These are phyloP conservation scores for Caenorhabditis panamensis DNA, from an alignment of 2,888 invertebrate genomes.

Conservation along the genomic window DNA sequence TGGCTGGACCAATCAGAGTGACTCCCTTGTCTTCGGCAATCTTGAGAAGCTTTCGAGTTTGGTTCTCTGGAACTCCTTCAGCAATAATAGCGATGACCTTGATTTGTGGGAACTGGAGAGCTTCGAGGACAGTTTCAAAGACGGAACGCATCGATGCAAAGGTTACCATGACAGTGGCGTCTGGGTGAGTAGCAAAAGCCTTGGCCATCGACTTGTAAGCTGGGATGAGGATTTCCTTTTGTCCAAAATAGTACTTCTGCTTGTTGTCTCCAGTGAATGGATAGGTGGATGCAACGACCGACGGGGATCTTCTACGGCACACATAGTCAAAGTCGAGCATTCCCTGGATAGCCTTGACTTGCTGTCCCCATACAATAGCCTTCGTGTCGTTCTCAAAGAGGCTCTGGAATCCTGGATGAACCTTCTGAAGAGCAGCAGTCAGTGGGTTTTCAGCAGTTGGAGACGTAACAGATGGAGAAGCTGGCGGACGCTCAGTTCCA, in stretches of 20 bases:
- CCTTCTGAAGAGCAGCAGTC: not conserved
- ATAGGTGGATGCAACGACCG: slow-evolving; percentile 94
- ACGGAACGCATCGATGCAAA: slow-evolving; percentile 98
- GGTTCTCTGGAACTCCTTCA: slow-evolving; percentile 98
- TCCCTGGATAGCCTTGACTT: slow-evolving; percentile 94
- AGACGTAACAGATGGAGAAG: slow-evolving; percentile 32
- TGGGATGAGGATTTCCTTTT: slow-evolving; percentile 85
- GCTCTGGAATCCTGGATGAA: slow-evolving; percentile 19
- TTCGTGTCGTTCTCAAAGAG: slow-evolving; percentile 80
- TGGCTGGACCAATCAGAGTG: slow-evolving; percentile 88
- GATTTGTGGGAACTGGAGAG: slow-evolving; percentile 89
- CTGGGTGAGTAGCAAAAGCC: slow-evolving; percentile 94
- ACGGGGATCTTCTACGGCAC: slow-evolving; percentile 90
- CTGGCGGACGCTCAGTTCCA: slow-evolving; percentile 50
- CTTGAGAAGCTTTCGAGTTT: slow-evolving; percentile 92
- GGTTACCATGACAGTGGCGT: slow-evolving; percentile 94
- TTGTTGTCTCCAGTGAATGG: slow-evolving; percentile 97
- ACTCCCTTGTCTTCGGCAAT: slow-evolving; percentile 87
- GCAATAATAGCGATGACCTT: slow-evolving; percentile 97
- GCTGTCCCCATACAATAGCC: slow-evolving; percentile 99
- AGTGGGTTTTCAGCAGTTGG: slow-evolving; percentile 31
- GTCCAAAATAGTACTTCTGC: slow-evolving; percentile 99
- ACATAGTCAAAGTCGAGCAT: slow-evolving; percentile 97
- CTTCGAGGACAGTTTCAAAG: slow-evolving; percentile 95
- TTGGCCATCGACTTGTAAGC: slow-evolving; percentile 98